Base-by-base conservation (phyloP, 2,888 invertebrate genomes). In the Byasa hedistus region DNA sequence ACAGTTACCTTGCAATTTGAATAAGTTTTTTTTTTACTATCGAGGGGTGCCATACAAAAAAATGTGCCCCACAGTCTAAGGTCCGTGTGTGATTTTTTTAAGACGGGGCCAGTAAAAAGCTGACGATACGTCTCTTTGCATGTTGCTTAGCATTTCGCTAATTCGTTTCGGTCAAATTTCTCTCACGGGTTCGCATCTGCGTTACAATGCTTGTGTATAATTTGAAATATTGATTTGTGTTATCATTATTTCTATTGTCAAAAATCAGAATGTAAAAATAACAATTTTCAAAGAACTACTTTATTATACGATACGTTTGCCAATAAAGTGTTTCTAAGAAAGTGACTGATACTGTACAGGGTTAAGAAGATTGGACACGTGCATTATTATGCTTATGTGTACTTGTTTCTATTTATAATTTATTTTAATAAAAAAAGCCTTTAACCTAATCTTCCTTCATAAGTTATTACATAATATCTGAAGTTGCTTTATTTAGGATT, bases 1-100 rank as follows among this genome's bases (percentile, higher is more conserved):
- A 84, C 78, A 76, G 81, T 82, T 85, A 82, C 85, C 76, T 82
- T 83, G 79, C 75, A 74, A 91, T 91, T 91, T 91, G 88, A 90
- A 90, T 91, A 90, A 85, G 73, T 19, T 76, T 75, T 75, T 74
- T 75, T 72, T 48, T 48, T 48, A n/a, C 12, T 63, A 78, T 69
- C 79, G 84, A 83, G 89, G 91, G 91, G 89, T 85, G 85, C 71
- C 64, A 65, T 56, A 84, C 79, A 86, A 89, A 89, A 62, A 85
- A 87, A 78, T 72, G 69, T 72, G 73, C 79, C 77, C 84, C 83
- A 74, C 73, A 78, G 75, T 57, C 65, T 73, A 65, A 71, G 68
- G 75, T 71, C 74, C 71, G 76, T 79, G 76, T 79, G 78, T 79
- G 80, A 79, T 83, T 89, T 91, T 90, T 91, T 88, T 82, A 85